Conservation (phyloP, 2,888 invertebrate genomes). For the Synergus gifuensis region DNA sequence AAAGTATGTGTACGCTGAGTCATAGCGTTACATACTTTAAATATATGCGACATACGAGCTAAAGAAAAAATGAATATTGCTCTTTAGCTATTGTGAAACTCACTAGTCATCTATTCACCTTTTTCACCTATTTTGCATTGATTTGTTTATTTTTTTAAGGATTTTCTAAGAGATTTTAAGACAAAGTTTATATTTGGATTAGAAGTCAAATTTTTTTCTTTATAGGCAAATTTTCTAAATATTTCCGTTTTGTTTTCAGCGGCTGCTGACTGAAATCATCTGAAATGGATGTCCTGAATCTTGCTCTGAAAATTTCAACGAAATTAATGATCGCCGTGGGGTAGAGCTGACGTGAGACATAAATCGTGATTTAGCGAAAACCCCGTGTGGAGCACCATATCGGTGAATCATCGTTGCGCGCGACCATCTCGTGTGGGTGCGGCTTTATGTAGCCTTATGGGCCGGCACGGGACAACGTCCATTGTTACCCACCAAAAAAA, state of each 20-base stretch:
- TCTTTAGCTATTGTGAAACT: too few relatives aligned
- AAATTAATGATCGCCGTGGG: conserved; percentile 27
- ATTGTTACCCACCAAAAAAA: conserved; percentile 61
- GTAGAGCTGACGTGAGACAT: conserved; percentile 6
- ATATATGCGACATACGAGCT: conserved; percentile 4
- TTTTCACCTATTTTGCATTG: too few relatives aligned
- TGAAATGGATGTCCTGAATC: not conserved
- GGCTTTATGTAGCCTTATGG: conserved; percentile 48
- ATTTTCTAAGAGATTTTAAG: too few relatives aligned
- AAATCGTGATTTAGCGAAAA: conserved; percentile 45
- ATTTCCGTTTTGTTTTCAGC: too few relatives aligned
- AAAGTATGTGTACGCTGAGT: conserved; percentile 59
- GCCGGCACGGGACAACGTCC: conserved; percentile 56
- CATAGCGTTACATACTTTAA: conserved; percentile 53
- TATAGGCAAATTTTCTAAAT: too few relatives aligned
- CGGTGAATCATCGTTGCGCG: conserved; percentile 53
- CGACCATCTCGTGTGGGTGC: conserved; percentile 59
- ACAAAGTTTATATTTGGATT: too few relatives aligned
- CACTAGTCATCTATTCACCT: too few relatives aligned
- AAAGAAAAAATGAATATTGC: too few relatives aligned
- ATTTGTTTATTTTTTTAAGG: too few relatives aligned
- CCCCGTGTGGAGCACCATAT: conserved; percentile 48
- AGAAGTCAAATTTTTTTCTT: too few relatives aligned
- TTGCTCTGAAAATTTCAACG: conserved; percentile 33
- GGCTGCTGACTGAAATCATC: too few relatives aligned